These are phyloP conservation scores for Gordius sp. DNA, from an alignment of 2,888 invertebrate genomes.

Conservation along the genomic window DNA sequence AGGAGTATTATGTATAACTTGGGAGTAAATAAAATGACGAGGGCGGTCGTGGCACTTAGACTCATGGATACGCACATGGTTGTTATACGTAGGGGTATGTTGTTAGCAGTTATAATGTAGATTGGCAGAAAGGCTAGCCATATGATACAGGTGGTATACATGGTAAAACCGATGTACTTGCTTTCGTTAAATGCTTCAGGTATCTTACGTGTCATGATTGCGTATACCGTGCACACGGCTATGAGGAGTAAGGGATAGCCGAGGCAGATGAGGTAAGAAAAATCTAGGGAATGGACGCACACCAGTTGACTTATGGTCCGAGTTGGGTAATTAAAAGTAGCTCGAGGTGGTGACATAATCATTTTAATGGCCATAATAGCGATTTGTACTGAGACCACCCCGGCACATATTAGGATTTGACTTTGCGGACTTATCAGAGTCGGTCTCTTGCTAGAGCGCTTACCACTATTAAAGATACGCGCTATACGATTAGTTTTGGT, in stretches of 20 bases:
- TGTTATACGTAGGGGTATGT: constrained; percentile 55
- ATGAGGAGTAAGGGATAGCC: constrained; percentile 68
- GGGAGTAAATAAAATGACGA: constrained; percentile 69
- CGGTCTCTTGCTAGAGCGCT: constrained; percentile 28
- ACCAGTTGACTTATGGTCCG: constrained; percentile 70
- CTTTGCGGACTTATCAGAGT: constrained; percentile 31
- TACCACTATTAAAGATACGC: constrained; percentile 29
- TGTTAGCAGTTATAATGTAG: constrained; percentile 37
- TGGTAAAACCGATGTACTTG: constrained; percentile 37
- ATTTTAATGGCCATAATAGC: constrained; percentile 71
- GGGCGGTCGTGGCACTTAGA: constrained; percentile 67
- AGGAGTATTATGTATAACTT: constrained; percentile 69
- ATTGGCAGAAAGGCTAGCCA: constrained; percentile 32
- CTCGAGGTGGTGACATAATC: constrained; percentile 58
- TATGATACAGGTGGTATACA: constrained; percentile 60
- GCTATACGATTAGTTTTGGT: constrained; percentile 30
- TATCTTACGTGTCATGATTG: constrained; percentile 30
- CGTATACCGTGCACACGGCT: constrained; percentile 37
- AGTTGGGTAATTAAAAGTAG: constrained; percentile 64
- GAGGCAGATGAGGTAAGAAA: constrained; percentile 40
- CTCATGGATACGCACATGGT: constrained; percentile 85
- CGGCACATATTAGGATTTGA: constrained; percentile 30
- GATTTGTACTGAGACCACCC: constrained; percentile 19
- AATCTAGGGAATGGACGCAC: constrained; percentile 48
- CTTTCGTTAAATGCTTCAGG: constrained; percentile 32